Conservation (phyloP, 2,113 vertebrate genomes). For the Syngnathus typhle region DNA sequence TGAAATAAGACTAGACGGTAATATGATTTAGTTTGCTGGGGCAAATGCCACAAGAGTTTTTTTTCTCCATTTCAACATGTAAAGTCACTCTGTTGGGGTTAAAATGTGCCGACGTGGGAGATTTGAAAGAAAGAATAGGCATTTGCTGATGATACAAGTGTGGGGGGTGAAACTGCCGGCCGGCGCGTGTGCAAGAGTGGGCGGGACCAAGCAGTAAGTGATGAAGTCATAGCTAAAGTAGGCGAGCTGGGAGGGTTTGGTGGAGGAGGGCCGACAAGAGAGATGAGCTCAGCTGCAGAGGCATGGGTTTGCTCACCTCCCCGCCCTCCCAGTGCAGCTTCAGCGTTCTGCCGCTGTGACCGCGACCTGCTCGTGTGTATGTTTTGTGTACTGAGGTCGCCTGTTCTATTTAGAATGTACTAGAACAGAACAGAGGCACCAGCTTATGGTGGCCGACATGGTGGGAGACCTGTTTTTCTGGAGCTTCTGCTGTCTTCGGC, state of each 20-base stretch:
- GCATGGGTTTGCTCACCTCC: slow-evolving; percentile 37
- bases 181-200: slow-evolving; percentile 42
- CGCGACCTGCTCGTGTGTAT: slow-evolving; percentile 7
- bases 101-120: slow-evolving; percentile 15
- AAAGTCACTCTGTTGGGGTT: not conserved
- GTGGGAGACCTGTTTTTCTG: slow-evolving; percentile 72
- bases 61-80: not conserved
- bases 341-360: slow-evolving; percentile 29
- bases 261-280: slow-evolving; percentile 51
- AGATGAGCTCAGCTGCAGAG: slow-evolving; percentile 70
- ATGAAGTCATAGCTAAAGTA: slow-evolving; percentile 64
- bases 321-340: slow-evolving; percentile 21
- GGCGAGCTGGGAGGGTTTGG: slow-evolving; percentile 1
- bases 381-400: slow-evolving; percentile 52
- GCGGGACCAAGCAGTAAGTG: slow-evolving; percentile 59
- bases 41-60: not conserved
- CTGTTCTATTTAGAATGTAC: slow-evolving; percentile 57
- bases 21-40: not conserved
- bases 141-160: slow-evolving; percentile 23
- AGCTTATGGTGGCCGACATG: slow-evolving; percentile 59
- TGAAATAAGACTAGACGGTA: too few relatives aligned
- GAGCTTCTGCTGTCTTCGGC: slow-evolving; percentile 74
- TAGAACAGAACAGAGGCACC: slow-evolving; percentile 34
- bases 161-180: slow-evolving; percentile 13
- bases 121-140: slow-evolving; percentile 7